Conservation (phyloP, 1,140 invertebrate genomes). For the Chlorops oryzae region DNA sequence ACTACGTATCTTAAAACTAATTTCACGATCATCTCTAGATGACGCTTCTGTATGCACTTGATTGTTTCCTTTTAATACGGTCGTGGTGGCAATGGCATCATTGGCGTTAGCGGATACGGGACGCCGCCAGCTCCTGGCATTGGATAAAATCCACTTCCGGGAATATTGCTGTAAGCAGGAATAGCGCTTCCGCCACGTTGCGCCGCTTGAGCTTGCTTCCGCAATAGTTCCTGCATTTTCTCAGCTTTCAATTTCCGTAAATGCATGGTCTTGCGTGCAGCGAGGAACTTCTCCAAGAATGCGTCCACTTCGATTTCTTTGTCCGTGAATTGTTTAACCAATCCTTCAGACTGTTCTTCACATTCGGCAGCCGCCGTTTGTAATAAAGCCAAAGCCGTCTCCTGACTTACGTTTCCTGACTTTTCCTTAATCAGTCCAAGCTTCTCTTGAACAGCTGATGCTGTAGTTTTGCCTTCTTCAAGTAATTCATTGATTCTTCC, state of each 20-base stretch:
- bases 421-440: constrained; percentile 61
- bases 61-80: too few relatives aligned
- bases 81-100: constrained; percentile 55
- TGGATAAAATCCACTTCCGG: constrained; percentile 32
- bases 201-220: constrained; percentile 40
- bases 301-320: constrained; percentile 67
- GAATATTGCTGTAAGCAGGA: constrained; percentile 26
- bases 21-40: too few relatives aligned
- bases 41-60: not conserved
- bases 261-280: constrained; percentile 69
- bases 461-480: constrained; percentile 61
- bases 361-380: constrained; percentile 79
- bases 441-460: constrained; percentile 62
- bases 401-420: constrained; percentile 64
- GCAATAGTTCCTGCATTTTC: constrained; percentile 74
- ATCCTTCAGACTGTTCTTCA: constrained; percentile 79
- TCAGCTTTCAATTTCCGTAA: constrained; percentile 76
- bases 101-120: constrained; percentile 52
- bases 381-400: constrained; percentile 74
- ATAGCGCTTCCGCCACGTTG: constrained; percentile 3
- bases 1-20: too few relatives aligned
- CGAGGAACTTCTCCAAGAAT: constrained; percentile 72
- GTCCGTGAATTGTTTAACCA: constrained; percentile 69
- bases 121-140: constrained; percentile 22
- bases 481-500: constrained; percentile 62